These are phyloP conservation scores for Tenthredo scrophulariae DNA, from an alignment of 2,888 invertebrate species.

Conservation along the genomic window DNA sequence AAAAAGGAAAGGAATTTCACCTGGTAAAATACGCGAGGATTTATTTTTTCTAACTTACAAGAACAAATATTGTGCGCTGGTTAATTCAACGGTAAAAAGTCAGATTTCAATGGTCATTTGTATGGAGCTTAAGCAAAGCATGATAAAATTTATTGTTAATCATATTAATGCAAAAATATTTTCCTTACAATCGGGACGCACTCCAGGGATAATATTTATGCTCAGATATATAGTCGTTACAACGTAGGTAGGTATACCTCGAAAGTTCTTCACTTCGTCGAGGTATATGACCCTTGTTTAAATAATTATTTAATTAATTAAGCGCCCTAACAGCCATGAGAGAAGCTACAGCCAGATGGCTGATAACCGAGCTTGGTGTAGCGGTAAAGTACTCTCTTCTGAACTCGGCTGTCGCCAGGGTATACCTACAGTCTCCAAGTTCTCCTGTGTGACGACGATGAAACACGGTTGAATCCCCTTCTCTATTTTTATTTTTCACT, in stretches of 20 bases:
- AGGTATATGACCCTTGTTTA: slow-evolving; percentile 46
- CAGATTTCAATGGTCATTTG: neutral
- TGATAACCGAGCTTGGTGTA: slow-evolving; percentile 52
- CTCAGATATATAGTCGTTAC: neutral
- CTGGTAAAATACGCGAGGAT: slow-evolving; percentile 31
- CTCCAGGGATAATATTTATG: neutral
- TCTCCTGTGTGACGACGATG: slow-evolving; percentile 45
- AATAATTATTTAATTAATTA: slow-evolving; percentile 53
- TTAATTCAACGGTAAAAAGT: slow-evolving; percentile 4
- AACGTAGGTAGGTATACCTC: neutral
- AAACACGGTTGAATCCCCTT: slow-evolving; percentile 30
- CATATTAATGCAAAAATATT: slow-evolving; percentile 22
- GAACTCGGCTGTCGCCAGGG: slow-evolving; percentile 49
- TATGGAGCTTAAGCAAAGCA: neutral
- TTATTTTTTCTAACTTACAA: slow-evolving; percentile 13
- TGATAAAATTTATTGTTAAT: neutral
- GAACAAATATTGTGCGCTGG: neutral
- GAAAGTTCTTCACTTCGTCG: slow-evolving; percentile 34
- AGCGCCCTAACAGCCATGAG: slow-evolving; percentile 48
- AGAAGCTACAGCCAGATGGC: slow-evolving; percentile 48
- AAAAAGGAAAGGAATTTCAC: neutral
- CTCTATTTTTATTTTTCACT: neutral
- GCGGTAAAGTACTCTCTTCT: slow-evolving; percentile 52
- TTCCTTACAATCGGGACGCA: neutral
- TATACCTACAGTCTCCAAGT: slow-evolving; percentile 39